Base-by-base conservation (phyloP, 2,113 vertebrate genomes). In the Tenrec ecaudatus region DNA sequence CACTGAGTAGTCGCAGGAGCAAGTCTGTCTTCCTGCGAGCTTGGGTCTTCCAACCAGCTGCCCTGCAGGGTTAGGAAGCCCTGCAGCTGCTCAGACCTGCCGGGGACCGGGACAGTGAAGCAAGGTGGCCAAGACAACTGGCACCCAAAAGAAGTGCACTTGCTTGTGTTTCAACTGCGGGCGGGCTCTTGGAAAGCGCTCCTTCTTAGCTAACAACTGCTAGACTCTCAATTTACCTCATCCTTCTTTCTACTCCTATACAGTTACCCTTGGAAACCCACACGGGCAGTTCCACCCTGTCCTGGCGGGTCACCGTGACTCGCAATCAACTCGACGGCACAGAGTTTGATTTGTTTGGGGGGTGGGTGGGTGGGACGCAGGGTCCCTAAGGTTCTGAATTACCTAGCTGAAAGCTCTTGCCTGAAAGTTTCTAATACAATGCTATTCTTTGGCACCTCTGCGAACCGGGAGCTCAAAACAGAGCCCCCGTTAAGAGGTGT, bases 1-100 rank as follows among this genome's bases (percentile, higher is more conserved):
- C 95, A n/a, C 77, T 96, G 89, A 89, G 89, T 92, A 89, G 89
- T 92, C 82, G 25, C 9, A 57, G 1, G 17, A 76, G 71, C 43
- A 53, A 86, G 81, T 53, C 5, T 71, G 60, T 62, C 88, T 78
- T 88, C 60, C 33, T n/a, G 47, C 80, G 36, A 29, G 62, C 40
- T 7, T 2, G 12, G 76, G 66, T 81, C 60, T 77, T 86, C 69
- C 80, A 33, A 77, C n/a, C 90, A 95, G 90, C 76, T 96, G 92
- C 64, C 90, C 86, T 93, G 68, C 29, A 85, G 38, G 66, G 43
- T 57, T 47, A 84, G 58, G 40, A 62, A 75, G 62, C 66, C 20
- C 15, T 25, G 47, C 87, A 92, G 68, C 91, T 95, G 92, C 84
- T 79, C 71, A 1, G 31, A 91, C 66, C 38, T 83, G 27, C 1